Base-by-base conservation (phyloP, 2,888 invertebrate genomes). In the Acronicta aceris region DNA sequence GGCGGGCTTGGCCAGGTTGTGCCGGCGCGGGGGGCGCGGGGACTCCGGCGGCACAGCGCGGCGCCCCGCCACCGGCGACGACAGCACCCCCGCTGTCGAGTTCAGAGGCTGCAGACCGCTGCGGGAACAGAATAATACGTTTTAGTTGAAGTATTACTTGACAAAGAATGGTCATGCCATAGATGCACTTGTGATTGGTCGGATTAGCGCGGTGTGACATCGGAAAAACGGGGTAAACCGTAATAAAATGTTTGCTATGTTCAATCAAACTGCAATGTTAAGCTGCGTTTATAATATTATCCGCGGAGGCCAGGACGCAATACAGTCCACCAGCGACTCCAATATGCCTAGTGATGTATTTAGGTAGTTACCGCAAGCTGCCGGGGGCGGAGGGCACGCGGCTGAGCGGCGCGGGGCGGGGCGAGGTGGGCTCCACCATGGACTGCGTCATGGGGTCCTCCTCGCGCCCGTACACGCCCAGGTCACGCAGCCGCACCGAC, bases 341-440 rank as follows among this genome's bases (percentile, higher is more conserved):
- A n/a, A n/a, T 21, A 21, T 21, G 21, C 2, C 21, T 21, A 21
- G 21, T 21, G 21, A 21, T 21, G 33, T 33, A 10, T 10, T 9
- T 33, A 12, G 10, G 9, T 16, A 17, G 17, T 10, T 91, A 97
- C 97, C 97, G 96, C 68, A 97, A 95, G 74, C 97, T 96, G 74
- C 97, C 97, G 6, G 97, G 97, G 45, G 97, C 97, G 87, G 97
- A 97, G 68, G 97, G 97, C 57, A 97, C 90, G 95, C 95, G 79
- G 93, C 95, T 78, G 93, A 94, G 82, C 85, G 96, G 92, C 59
- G 83, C 81, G 59, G 92, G 90, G 3, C 89, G 76, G 40, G 89
- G 88, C 2, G 90, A 82, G 5, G 82, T 63, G 13, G 90, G 86
- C 61, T 95, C 92, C 71, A 95, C 92, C 79, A 95, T 88, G 9